phyloP scores from a whole-genome alignment of 2,888 invertebrate species.

The Teinopalpus imperialis region DNA sequence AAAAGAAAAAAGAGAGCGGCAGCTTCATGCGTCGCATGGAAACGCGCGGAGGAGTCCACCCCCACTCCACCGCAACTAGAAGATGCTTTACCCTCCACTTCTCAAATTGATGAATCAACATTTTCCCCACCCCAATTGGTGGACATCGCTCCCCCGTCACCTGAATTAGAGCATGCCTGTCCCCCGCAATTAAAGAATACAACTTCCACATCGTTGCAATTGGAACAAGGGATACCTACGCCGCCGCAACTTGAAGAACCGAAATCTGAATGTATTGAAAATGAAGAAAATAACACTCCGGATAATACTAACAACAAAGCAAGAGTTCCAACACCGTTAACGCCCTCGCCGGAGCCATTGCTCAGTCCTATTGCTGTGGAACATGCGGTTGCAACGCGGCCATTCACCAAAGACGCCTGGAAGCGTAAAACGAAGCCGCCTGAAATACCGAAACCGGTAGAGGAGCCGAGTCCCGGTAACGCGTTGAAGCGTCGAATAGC shows the following conservation, averaged over 20 bases:
- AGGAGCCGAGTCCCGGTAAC: constrained; percentile 71
- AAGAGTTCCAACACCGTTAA: constrained; percentile 31
- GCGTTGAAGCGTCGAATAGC: constrained; percentile 74
- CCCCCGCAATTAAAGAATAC: not conserved
- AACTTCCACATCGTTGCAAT: not conserved
- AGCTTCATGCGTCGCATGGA: constrained; percentile 66
- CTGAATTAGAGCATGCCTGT: not conserved
- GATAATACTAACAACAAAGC: not conserved
- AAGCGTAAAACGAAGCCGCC: constrained; percentile 55
- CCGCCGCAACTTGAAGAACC: constrained; percentile 5
- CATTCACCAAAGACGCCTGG: constrained; percentile 81
- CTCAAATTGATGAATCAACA: constrained; percentile 31
- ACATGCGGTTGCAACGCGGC: constrained; percentile 76
- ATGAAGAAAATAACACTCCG: constrained; percentile 1
- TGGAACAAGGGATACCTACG: not conserved
- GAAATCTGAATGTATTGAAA: constrained; percentile 2
- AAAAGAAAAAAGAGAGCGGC: constrained; percentile 61
- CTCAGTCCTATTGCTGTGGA: constrained; percentile 68
- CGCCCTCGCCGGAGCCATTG: constrained; percentile 41
- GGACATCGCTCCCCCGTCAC: constrained; percentile 22
- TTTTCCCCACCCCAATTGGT: constrained; percentile 29
- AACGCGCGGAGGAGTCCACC: constrained; percentile 51
- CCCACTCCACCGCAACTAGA: constrained; percentile 41
- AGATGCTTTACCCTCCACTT: constrained; percentile 32
- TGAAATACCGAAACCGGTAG: constrained; percentile 67